Evolutionary conservation across 2,888 invertebrate species (phyloP).

Genomic region (Sarcophaga carnaria): DNA sequence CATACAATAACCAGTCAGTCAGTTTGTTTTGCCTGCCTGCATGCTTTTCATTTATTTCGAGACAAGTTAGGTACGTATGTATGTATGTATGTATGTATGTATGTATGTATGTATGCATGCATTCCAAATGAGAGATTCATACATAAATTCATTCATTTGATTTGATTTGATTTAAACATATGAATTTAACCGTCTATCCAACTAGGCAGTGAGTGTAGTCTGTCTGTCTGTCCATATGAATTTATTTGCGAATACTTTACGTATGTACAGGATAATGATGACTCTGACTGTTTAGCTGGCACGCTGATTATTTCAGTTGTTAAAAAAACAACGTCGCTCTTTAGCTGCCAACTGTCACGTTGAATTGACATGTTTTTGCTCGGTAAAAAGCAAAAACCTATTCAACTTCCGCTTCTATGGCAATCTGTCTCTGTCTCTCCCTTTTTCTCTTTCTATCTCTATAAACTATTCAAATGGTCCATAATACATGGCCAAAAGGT

Average conservation of each 20-base stretch:
- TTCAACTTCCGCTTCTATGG: slow-evolving; percentile 37
- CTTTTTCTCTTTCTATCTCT: too few relatives aligned
- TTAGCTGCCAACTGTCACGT: slow-evolving; percentile 41
- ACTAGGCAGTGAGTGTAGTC: background rate
- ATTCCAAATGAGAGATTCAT: slow-evolving; percentile 8
- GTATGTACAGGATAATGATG: slow-evolving; percentile 49
- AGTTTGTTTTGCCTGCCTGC: too few relatives aligned
- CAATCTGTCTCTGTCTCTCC: background rate
- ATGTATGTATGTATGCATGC: background rate
- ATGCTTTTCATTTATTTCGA: background rate
- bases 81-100: background rate
- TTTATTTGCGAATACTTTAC: too few relatives aligned
- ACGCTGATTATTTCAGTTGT: slow-evolving; percentile 10
- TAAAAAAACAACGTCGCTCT: slow-evolving; percentile 7
- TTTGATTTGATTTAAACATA: slow-evolving; percentile 48
- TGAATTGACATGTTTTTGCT: slow-evolving; percentile 49
- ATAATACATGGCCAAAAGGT: slow-evolving; percentile 23
- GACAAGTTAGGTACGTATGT: background rate
- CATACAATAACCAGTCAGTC: background rate
- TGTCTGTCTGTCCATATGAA: background rate
- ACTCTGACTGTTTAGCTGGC: slow-evolving; percentile 29
- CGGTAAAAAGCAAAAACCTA: background rate
- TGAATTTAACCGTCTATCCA: background rate
- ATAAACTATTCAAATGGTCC: background rate
- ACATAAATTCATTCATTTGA: slow-evolving; percentile 32